A percentile compares a stretch with the other conserved stretches of the same genome.
Conservation (phyloP, 92 coral and sea anemone species). For the Zoanthus gigantus region DNA sequence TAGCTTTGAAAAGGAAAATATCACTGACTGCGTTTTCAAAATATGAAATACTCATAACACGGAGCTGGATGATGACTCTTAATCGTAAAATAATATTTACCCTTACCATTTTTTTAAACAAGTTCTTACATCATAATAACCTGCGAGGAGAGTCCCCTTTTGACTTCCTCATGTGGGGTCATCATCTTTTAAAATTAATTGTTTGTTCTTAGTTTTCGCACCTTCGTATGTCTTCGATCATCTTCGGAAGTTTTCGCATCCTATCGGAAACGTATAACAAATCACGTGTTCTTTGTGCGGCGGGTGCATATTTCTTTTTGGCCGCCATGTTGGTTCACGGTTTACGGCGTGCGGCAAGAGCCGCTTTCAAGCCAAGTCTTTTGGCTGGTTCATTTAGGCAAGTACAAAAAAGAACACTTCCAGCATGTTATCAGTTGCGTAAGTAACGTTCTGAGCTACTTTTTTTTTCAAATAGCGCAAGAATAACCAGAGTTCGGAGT, state of each 20-base stretch:
- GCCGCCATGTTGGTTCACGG: conserved; percentile 99
- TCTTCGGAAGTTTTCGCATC: conserved; percentile 65
- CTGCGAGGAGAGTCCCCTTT: no score
- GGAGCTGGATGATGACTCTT: no score
- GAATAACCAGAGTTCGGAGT: background rate
- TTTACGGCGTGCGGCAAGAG: conserved; percentile 92
- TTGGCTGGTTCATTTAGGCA: conserved; percentile 82
- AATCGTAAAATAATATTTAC: no score
- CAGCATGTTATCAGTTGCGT: conserved; percentile 92
- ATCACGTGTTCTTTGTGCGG: conserved; percentile 69
- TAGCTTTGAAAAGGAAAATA: no score
- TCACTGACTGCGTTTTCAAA: no score
- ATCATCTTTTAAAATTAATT: background rate
- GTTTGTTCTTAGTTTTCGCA: background rate
- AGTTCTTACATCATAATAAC: no score
- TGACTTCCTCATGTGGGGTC: background rate
- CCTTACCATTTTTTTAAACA: no score
- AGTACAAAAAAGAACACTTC: conserved; percentile 79
- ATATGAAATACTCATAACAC: no score
- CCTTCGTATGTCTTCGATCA: conserved; percentile 1
- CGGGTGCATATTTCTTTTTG: conserved; percentile 67
- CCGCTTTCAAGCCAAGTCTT: conserved; percentile 85
- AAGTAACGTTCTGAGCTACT: conserved; percentile 50
- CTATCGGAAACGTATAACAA: conserved; percentile 37
- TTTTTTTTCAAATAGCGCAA: background rate